These are phyloP conservation scores for Diplodus sargus DNA, from an alignment of 2,797 vertebrate genomes.

Conservation along the genomic window DNA sequence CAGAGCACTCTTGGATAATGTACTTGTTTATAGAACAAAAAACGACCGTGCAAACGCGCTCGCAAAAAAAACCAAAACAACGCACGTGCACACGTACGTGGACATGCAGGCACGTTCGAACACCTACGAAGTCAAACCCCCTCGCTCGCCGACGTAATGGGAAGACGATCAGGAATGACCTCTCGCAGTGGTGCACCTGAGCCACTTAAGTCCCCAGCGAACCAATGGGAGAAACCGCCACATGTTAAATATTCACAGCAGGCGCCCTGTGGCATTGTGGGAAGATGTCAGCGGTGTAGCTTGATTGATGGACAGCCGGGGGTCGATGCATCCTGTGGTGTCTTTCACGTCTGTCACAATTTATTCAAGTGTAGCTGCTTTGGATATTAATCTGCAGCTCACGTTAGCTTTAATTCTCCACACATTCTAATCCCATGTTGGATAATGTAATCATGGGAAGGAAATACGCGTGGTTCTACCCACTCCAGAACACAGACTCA, in stretches of 20 bases:
- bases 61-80: constrained; percentile 25
- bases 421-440: constrained; percentile 61
- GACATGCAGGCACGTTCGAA: constrained; percentile 18
- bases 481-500: constrained; percentile 59
- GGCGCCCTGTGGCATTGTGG: constrained; percentile 73
- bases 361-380: constrained; percentile 66
- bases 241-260: constrained; percentile 78
- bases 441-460: constrained; percentile 60
- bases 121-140: constrained; percentile 32
- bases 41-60: constrained; percentile 15
- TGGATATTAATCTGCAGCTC: constrained; percentile 68
- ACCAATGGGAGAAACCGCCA: constrained; percentile 56
- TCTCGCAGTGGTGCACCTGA: constrained; percentile 70
- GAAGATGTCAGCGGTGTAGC: constrained; percentile 65
- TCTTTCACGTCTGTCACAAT: constrained; percentile 80
- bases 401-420: constrained; percentile 64
- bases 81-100: constrained; percentile 19
- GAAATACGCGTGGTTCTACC: constrained; percentile 50
- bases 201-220: constrained; percentile 54
- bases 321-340: constrained; percentile 72
- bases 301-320: constrained; percentile 81
- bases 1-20: constrained; percentile 46
- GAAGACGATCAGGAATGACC: constrained; percentile 75
- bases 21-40: constrained; percentile 50
- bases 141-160: constrained; percentile 55